phyloP scores from a whole-genome alignment of 2,888 invertebrate species.

The Chalcis sispes region DNA sequence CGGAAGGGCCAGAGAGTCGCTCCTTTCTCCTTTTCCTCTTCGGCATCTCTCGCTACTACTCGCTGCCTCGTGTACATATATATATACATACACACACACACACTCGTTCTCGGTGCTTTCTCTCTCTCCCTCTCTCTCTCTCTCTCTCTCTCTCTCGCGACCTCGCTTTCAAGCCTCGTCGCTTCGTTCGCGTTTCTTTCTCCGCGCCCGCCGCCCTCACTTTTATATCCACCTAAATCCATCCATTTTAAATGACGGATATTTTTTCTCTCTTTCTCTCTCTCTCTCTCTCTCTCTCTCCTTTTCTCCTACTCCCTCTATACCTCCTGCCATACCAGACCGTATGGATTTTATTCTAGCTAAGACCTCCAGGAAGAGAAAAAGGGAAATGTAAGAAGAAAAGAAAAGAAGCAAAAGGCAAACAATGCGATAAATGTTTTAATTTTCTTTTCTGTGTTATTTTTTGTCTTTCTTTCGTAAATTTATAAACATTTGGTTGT shows the following conservation, averaged over 20 bases:
- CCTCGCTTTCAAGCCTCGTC: slow-evolving; percentile 44
- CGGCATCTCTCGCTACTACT: slow-evolving; percentile 8
- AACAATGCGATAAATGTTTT: not conserved
- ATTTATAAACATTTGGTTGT: too few species aligned
- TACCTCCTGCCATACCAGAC: slow-evolving; percentile 41
- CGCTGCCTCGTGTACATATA: not conserved
- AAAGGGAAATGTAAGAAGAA: not conserved
- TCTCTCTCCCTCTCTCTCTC: slow-evolving; percentile 22
- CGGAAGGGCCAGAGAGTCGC: not conserved
- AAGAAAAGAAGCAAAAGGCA: not conserved
- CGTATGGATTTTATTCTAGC: slow-evolving; percentile 72
- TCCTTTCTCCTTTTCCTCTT: slow-evolving; percentile 20
- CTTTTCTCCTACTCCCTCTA: too few species aligned
- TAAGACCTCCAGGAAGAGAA: slow-evolving; percentile 26
- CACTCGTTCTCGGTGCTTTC: not conserved
- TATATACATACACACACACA: slow-evolving; percentile 32
- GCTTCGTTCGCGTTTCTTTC: slow-evolving; percentile 61
- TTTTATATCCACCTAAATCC: slow-evolving; percentile 74
- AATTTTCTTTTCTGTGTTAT: not conserved
- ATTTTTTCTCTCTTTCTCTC: slow-evolving; percentile 66
- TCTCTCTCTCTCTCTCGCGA: slow-evolving; percentile 22
- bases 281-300: slow-evolving; percentile 11
- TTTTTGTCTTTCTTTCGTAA: not conserved
- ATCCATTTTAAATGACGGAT: slow-evolving; percentile 76
- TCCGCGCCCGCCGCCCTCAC: slow-evolving; percentile 64